Evolutionary conservation across 2,113 vertebrate genomes (phyloP), one percentile per base, ranked within the genome.

Genomic region (Gnathonemus echidnorhynchus): DNA sequence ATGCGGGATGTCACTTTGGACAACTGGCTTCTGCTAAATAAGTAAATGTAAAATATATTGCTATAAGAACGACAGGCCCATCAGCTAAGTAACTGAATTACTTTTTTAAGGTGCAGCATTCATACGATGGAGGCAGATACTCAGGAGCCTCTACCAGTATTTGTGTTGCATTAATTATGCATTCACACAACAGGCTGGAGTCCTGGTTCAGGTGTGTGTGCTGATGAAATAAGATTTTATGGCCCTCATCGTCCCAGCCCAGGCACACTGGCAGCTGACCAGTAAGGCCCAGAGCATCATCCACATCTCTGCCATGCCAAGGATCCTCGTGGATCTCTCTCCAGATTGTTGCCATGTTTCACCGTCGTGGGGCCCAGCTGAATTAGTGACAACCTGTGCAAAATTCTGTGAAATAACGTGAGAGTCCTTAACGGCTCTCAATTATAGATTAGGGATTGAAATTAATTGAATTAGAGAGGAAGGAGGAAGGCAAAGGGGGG

Each of bases 391-490:
- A 42, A 56, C 27, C 19, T 31, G 31, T 88, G 39, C 39, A 42
- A 31, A 56, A 42, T 62, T 88, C 49, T n/a, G 39, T 88, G 9
- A 88, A 56, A 87, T 7, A 5, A 87, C 39, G 52, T 58, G 27
- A 42, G 15, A 62, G 31, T 88, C 19, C 53, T 62, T 24, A 58
- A 56, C 17, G 35, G 53, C 19, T 88, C 56, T 58, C 50, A 15
- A 56, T 56, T 39, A 56, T 39, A 88, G 86, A 58, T 56, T 52
- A 53, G 15, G 24, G 27, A 53, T 35, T 52, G 86, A 50, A 17
- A 53, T 62, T 88, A 45, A 88, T 88, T 42, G 87, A 45, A 88
- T 88, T 88, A 88, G 86, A 31, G 21, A 15, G 53, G 53, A 39
- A 62, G 56, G 56, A 45, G 35, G 87, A 35, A 24, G 2, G 45